A percentile compares a stretch with the other conserved stretches of the same genome.
These are phyloP conservation scores for Clanis bilineata DNA, from an alignment of 2,888 invertebrate genomes.

Conservation along the genomic window DNA sequence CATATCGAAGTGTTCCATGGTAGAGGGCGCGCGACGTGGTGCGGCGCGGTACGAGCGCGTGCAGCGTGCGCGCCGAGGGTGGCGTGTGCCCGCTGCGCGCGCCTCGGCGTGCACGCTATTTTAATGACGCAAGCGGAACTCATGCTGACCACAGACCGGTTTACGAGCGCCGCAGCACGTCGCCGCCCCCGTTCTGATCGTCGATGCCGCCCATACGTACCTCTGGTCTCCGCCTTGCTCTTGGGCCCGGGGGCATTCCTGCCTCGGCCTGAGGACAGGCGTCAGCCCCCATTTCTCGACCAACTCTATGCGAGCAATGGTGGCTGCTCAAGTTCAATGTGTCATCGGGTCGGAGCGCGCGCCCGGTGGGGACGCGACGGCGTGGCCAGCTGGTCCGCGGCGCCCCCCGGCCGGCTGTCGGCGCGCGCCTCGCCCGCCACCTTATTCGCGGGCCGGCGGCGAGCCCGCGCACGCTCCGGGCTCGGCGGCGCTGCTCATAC, in stretches of 20 bases:
- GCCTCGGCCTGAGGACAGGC: slow-evolving; percentile 98
- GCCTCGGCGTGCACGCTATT: slow-evolving; percentile 32
- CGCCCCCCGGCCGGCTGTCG: slow-evolving; percentile 70
- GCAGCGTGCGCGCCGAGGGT: slow-evolving; percentile 42
- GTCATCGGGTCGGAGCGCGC: slow-evolving; percentile 74
- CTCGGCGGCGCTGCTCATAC: slow-evolving; percentile 51
- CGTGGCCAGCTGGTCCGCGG: slow-evolving; percentile 69
- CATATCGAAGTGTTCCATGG: slow-evolving; percentile 72
- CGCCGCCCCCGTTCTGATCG: slow-evolving; percentile 33
- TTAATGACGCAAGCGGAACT: slow-evolving; percentile 50
- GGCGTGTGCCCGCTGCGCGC: slow-evolving; percentile 21
- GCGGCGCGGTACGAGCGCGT: slow-evolving; percentile 31
- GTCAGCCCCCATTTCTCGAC: slow-evolving; percentile 99
- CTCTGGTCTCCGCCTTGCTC: slow-evolving; percentile 88
- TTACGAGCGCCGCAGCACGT: slow-evolving; percentile 44
- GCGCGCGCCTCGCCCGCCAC: slow-evolving; percentile 62
- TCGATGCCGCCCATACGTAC: slow-evolving; percentile 67
- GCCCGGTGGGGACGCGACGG: slow-evolving; percentile 65
- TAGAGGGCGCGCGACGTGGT: slow-evolving; percentile 27
- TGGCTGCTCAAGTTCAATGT: slow-evolving; percentile 86
- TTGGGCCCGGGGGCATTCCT: slow-evolving; percentile 93
- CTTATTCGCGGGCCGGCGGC: slow-evolving; percentile 55
- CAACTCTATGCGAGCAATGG: slow-evolving; percentile 99
- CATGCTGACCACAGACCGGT: slow-evolving; percentile 54
- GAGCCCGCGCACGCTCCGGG: slow-evolving; percentile 39